Evolutionary conservation across 2,113 vertebrate species (phyloP).

Genomic region (Ranitomeya variabilis): DNA sequence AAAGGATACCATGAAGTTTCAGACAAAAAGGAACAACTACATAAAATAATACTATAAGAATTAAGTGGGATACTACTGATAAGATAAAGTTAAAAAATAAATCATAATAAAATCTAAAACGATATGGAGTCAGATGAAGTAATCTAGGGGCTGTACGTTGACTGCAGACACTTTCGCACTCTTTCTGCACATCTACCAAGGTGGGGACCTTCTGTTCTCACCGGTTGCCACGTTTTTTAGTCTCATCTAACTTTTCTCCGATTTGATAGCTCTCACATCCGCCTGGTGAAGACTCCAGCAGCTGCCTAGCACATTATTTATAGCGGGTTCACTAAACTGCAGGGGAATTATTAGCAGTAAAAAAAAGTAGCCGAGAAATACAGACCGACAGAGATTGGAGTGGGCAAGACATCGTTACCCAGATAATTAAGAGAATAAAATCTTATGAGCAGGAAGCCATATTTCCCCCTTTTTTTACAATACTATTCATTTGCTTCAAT

Average conservation of each 20-base stretch:
- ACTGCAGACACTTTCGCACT: not conserved
- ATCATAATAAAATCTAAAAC: too few relatives aligned
- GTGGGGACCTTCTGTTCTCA: not conserved
- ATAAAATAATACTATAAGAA: too few relatives aligned
- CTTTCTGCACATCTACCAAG: not conserved
- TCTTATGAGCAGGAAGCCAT: constrained; percentile 28
- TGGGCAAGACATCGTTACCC: not conserved
- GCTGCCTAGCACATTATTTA: not conserved
- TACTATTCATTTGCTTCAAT: constrained; percentile 51
- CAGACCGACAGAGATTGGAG: not conserved
- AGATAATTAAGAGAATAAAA: constrained; percentile 9
- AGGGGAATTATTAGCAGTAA: not conserved
- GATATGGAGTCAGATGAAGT: not conserved
- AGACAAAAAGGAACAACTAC: too few relatives aligned
- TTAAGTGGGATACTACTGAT: too few relatives aligned
- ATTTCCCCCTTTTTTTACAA: constrained; percentile 23
- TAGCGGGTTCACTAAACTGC: not conserved
- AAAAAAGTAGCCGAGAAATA: not conserved
- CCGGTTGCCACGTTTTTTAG: not conserved
- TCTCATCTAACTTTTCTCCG: not conserved
- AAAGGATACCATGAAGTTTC: too few relatives aligned
- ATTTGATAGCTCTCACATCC: not conserved
- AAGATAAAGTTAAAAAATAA: too few relatives aligned
- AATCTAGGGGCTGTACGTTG: not conserved
- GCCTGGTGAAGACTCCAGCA: not conserved